Base-by-base conservation (phyloP, 1,140 invertebrate species). In the Heterodera schachtii region DNA sequence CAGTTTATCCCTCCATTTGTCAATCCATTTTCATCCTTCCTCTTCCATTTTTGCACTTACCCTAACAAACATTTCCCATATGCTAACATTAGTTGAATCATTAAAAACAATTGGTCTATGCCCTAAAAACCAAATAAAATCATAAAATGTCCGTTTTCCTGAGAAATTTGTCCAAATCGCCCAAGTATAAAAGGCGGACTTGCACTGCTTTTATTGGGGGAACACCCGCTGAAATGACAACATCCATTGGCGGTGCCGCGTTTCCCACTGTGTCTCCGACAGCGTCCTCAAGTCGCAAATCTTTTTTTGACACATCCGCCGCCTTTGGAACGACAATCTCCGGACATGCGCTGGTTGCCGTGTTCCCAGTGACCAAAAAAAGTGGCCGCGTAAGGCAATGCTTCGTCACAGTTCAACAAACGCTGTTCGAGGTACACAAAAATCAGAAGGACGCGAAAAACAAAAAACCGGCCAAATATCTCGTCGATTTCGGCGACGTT, bases 391-490 rank as follows among this genome's bases (percentile, higher is more conserved):
- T 73, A 4, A 82, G 69, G 69, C 60, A 70, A n/a, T 71, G 79
- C 66, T 52, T 67, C 73, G 21, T 82, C 31, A 66, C 70, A 31
- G 49, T 81, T 21, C 67, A 82, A 19, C 46, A 60, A n/a, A 79
- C 81, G 60, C 46, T 82, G 69, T 75, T 82, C 74, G 81, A 82
- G 43, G 67, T 82, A 9, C 79, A 82, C 67, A 82, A 81, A 49
- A 82, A 31, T 4, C 81, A 82, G 64, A 82, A 82, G 43, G 81
- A 82, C 44, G 70, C 73, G 19, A 57, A 69, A 13, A 74, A 71
- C 19, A 75, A 75, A 46, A 82, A 82, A 60, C 47, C 64, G 13
- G 60, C 81, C 8, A 82, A 82, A 41, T 69, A 82, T 60, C 71
- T 82, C n/a, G 60, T 82, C 64, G 74, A 81, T 16, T 44, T 83